Base-by-base conservation (phyloP, 2,797 vertebrate genomes). In the Euthynnus affinis region DNA sequence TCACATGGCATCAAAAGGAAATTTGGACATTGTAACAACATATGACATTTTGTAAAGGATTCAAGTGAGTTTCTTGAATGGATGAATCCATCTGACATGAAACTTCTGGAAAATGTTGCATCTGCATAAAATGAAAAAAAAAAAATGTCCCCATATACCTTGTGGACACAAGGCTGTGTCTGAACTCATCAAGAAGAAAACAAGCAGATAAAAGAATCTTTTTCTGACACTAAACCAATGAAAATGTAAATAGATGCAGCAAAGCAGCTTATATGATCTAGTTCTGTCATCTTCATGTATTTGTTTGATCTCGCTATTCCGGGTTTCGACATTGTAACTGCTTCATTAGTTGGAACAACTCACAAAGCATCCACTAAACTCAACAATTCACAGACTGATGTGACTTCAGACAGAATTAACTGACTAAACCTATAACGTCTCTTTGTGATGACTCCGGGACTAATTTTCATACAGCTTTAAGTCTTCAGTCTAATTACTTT, bases 301-400 rank as follows among this genome's bases (percentile, higher is more conserved):
- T 71, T 75, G n/a, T 83, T 69, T 80, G 73, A 77, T 84, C 59
- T 75, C 3, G 25, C 61, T 67, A 18, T 62, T 83, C 27, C 0
- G 6, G 48, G 64, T 55, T 66, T 80, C 71, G 56, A 80, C 73
- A 78, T 65, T 46, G 37, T 52, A 70, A 71, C 65, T 48, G 61
- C 52, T 60, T 82, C 78, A 82, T 66, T 84, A 73, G 75, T 63
- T 82, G 40, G 52, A 79, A 74, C 70, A 83, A 81, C 63, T 65
- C 60, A 63, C 49, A 71, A 68, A 74, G 61, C 72, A 77, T 81
- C 52, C 34, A 60, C 53, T 64, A 48, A 76, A 80, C 49, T 76
- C 46, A 55, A 60, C 69, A 56, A 67, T 46, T 70, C 40, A 65
- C 58, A 44, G 46, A 48, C 61, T 62, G 52, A 82, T 71, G 65